phyloP scores from a whole-genome alignment of 1,140 invertebrate genomes.

The Luehdorfia chinensis region DNA sequence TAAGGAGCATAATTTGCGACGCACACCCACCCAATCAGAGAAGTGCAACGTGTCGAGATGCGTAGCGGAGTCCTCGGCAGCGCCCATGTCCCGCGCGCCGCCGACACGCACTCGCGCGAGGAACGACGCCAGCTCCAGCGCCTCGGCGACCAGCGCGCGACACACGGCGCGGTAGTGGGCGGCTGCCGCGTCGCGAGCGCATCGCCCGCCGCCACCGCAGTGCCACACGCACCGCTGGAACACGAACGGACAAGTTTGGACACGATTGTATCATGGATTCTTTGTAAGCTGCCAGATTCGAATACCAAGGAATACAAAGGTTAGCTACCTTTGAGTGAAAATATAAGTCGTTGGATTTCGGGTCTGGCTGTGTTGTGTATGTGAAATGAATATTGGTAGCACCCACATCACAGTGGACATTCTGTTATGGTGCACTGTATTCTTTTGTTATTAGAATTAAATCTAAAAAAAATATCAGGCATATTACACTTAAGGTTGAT shows the following conservation, averaged over 20 bases:
- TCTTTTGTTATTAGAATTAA: no score
- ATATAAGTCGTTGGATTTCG: no score
- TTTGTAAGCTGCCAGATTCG: neutral
- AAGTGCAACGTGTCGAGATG: constrained; percentile 88
- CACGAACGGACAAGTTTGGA: neutral
- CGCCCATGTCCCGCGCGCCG: constrained; percentile 79
- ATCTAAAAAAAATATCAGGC: no score
- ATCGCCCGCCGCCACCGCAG: constrained; percentile 55
- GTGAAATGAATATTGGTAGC: no score
- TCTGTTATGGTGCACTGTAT: no score
- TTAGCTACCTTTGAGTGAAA: no score
- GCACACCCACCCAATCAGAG: constrained; percentile 89
- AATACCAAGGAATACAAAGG: neutral
- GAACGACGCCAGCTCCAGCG: constrained; percentile 92
- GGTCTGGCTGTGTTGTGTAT: no score
- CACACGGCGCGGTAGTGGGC: constrained; percentile 94
- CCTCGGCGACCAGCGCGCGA: constrained; percentile 92
- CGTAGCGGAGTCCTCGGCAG: constrained; percentile 78
- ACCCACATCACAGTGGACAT: no score
- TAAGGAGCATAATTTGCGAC: no score
- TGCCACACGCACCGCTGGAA: constrained; percentile 83
- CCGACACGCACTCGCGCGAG: constrained; percentile 87
- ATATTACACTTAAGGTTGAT: no score
- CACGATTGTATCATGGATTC: neutral
- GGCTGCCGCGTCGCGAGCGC: constrained; percentile 81